Evolutionary conservation across 2,888 invertebrate species (phyloP).

Genomic region (Synergus laeviventris): DNA sequence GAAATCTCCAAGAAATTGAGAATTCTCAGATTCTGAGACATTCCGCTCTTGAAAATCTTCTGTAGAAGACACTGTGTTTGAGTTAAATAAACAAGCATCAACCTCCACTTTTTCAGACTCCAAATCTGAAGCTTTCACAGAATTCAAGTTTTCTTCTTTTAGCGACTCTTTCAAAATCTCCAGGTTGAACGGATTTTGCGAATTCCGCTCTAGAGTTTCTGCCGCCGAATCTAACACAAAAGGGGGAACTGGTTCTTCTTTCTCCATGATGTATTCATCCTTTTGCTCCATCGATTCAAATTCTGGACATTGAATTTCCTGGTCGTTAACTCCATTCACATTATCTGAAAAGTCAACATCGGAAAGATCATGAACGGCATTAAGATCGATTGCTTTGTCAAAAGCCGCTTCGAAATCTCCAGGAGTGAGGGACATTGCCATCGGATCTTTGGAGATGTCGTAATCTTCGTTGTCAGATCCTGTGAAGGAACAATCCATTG

Average conservation of each 20-base stretch:
- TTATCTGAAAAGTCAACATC: constrained; percentile 62
- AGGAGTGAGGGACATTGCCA: constrained; percentile 71
- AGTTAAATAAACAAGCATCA: not conserved
- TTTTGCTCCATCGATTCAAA: not conserved
- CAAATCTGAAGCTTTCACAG: not conserved
- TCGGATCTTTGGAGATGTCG: constrained; percentile 66
- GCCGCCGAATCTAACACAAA: constrained; percentile 1
- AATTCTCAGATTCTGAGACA: not conserved
- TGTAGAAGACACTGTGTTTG: not conserved
- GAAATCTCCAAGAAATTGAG: not conserved
- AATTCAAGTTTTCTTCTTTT: constrained; percentile 6
- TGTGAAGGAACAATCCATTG: constrained; percentile 64
- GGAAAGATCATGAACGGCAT: constrained; percentile 75
- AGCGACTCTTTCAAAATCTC: constrained; percentile 5
- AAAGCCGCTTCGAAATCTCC: constrained; percentile 66
- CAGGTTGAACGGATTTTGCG: constrained; percentile 30
- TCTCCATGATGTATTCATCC: constrained; percentile 21
- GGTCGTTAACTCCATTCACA: constrained; percentile 43
- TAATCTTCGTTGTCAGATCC: constrained; percentile 59
- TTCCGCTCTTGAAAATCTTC: not conserved
- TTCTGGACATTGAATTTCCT: constrained; percentile 43
- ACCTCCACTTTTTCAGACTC: not conserved
- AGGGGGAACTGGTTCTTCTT: constrained; percentile 4
- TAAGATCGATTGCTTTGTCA: constrained; percentile 73
- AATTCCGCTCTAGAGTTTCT: constrained; percentile 3